Evolutionary conservation across 2,888 invertebrate species (phyloP), one percentile per base, ranked within the genome.

Genomic region (Eristalinus sepulchralis): DNA sequence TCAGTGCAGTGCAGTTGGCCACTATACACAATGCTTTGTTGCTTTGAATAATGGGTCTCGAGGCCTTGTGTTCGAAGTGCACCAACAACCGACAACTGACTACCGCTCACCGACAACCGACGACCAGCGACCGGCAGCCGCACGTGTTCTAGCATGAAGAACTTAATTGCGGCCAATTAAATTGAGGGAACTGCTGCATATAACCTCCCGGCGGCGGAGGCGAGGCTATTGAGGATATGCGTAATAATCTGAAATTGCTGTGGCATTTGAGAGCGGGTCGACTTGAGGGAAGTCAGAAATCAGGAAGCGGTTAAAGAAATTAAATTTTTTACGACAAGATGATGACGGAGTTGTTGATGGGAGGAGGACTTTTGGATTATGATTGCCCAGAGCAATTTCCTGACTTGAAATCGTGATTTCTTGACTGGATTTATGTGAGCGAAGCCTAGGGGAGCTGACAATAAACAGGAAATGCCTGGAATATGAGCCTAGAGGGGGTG

Each of bases 81-180:
- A 39, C 63, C 36, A 76, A 66, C 66, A 24, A 31, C n/a, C 17
- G 17, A 47, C n/a, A 1, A 27, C 27, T 27, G 2, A 27, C 27
- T 27, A 27, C 27, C 27, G 27, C 2, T 5, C 5, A 27, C n/a
- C 47, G 17, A n/a, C n/a, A n/a, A n/a, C 13, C 47, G n/a, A n/a
- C 6, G 17, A 47, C 17, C 47, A 17, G 17, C 13, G 17, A 17
- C 47, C 47, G 47, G 8, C 8, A 2, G 20, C 22, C 47, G 39
- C 36, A 72, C 68, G 68, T 72, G 83, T 71, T 24, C 47, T 63
- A 34, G 77, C 31, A 59, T 67, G 57, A 78, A 77, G 36, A 31
- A 62, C 66, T 71, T 83, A 83, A 83, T 83, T 72, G 78, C 20
- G 34, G 39, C 24, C 72, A 83, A 83, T 68, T 83, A 75, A 71